Conservation (phyloP, 2,888 invertebrate species). For the Dicyrtoma fusca region DNA sequence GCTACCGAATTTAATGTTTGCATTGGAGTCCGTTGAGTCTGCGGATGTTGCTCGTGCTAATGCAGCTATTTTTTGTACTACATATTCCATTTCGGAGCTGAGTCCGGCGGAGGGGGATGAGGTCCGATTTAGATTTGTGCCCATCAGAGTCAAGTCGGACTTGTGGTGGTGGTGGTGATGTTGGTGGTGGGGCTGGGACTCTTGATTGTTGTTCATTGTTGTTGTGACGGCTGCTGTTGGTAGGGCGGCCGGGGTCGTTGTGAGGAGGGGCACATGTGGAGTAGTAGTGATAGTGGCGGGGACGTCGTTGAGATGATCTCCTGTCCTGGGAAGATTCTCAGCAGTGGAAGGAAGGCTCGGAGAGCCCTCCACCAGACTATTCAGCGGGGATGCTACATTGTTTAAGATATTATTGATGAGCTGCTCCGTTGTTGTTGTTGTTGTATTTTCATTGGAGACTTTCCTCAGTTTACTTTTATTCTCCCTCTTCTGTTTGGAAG, state of each 20-base stretch:
- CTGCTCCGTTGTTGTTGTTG: background rate
- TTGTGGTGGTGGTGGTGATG: background rate
- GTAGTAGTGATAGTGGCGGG: background rate
- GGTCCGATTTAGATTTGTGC: slow-evolving; percentile 58
- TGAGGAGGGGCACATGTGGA: background rate
- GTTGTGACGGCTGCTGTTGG: background rate
- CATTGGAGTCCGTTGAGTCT: slow-evolving; percentile 68
- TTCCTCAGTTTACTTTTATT: background rate
- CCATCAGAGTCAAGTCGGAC: slow-evolving; percentile 2
- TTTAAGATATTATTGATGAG: slow-evolving; percentile 32
- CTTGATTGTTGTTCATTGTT: background rate
- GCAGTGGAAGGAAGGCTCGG: slow-evolving; percentile 3
- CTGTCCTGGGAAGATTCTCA: slow-evolving; percentile 29
- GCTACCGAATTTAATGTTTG: slow-evolving; percentile 60
- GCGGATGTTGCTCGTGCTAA: slow-evolving; percentile 73
- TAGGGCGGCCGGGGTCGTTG: background rate
- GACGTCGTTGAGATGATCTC: background rate
- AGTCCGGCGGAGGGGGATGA: slow-evolving; percentile 66
- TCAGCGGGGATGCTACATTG: slow-evolving; percentile 27
- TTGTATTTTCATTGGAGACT: background rate
- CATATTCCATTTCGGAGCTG: slow-evolving; percentile 80
- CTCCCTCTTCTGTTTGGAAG: slow-evolving; percentile 13
- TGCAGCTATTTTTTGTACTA: slow-evolving; percentile 78
- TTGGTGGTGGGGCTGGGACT: background rate
- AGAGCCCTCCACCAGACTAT: slow-evolving; percentile 2